Conservation (phyloP, 2,888 invertebrate species). For the Drosophila atroscutellata region DNA sequence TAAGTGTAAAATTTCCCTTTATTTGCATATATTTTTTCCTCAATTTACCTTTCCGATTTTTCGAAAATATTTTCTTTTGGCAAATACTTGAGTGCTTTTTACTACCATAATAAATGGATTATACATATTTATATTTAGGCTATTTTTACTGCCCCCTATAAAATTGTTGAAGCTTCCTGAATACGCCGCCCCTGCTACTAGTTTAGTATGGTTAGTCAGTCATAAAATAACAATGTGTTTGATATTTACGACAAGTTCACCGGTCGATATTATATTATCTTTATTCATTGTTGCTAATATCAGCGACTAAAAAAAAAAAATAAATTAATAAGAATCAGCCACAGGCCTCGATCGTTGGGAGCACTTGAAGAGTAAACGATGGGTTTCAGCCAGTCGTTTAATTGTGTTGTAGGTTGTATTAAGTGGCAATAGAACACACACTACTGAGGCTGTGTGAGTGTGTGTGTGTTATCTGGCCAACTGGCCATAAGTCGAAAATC, state of each 20-base stretch:
- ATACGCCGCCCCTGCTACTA: conserved; percentile 23
- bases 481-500: conserved; percentile 76
- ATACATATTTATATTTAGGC: background rate
- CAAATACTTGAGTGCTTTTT: background rate
- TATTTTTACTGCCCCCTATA: conserved; percentile 3
- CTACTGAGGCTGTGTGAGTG: background rate
- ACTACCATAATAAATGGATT: background rate
- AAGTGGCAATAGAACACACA: conserved; percentile 45
- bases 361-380: conserved; percentile 53
- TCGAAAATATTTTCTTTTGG: background rate
- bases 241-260: conserved; percentile 76
- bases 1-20: background rate
- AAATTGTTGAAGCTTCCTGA: conserved; percentile 10
- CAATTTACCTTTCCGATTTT: background rate
- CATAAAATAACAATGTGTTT: conserved; percentile 62
- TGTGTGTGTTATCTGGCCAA: conserved; percentile 64
- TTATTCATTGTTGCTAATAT: conserved; percentile 67
- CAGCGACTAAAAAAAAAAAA: conserved; percentile 21
- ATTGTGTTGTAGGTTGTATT: conserved; percentile 43
- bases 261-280: conserved; percentile 77
- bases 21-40: background rate
- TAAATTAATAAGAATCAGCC: conserved; percentile 6
- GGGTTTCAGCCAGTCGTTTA: conserved; percentile 16
- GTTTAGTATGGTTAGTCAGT: conserved; percentile 27
- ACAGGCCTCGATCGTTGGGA: conserved; percentile 45